A percentile compares a stretch with the other conserved stretches of the same genome.
These are phyloP conservation scores for Trissolcus brochymenae DNA, from an alignment of 2,888 invertebrate species.

Conservation along the genomic window DNA sequence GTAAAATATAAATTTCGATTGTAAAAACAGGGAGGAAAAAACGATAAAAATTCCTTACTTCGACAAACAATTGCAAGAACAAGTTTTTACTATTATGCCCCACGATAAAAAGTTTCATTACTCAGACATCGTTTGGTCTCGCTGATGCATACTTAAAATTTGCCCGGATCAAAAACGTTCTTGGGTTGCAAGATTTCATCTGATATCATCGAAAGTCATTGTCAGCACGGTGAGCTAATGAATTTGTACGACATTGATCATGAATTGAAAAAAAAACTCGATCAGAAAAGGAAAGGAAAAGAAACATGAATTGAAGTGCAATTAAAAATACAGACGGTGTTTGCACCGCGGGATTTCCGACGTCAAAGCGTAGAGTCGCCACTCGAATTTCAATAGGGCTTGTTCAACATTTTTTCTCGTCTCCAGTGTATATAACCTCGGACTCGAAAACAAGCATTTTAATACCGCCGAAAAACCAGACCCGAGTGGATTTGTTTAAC, in stretches of 20 bases:
- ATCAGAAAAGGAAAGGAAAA: slow-evolving; percentile 11
- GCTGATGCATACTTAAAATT: too few relatives aligned
- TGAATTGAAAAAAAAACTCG: slow-evolving; percentile 1
- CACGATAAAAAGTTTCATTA: too few relatives aligned
- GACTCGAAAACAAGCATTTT: slow-evolving; percentile 42
- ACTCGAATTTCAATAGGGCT: slow-evolving; percentile 47
- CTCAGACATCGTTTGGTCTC: too few relatives aligned
- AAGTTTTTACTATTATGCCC: too few relatives aligned
- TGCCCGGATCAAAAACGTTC: too few relatives aligned
- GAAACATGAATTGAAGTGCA: slow-evolving; percentile 19
- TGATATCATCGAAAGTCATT: not conserved
- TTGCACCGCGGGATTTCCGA: slow-evolving; percentile 34
- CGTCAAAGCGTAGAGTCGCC: slow-evolving; percentile 40
- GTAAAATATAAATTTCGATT: too few relatives aligned
- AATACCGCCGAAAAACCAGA: slow-evolving; percentile 34
- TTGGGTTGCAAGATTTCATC: not conserved
- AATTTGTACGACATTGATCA: slow-evolving; percentile 13
- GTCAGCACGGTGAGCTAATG: not conserved
- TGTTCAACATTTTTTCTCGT: slow-evolving; percentile 30
- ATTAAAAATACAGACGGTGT: slow-evolving; percentile 31
- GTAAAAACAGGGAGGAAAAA: too few relatives aligned
- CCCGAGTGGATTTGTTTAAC: slow-evolving; percentile 1
- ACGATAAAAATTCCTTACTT: too few relatives aligned
- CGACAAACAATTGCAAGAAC: too few relatives aligned
- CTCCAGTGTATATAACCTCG: slow-evolving; percentile 33